Evolutionary conservation across 2,797 vertebrate genomes (phyloP), one percentile per base, ranked within the genome.

Genomic region (Hippopotamyrus pictus): DNA sequence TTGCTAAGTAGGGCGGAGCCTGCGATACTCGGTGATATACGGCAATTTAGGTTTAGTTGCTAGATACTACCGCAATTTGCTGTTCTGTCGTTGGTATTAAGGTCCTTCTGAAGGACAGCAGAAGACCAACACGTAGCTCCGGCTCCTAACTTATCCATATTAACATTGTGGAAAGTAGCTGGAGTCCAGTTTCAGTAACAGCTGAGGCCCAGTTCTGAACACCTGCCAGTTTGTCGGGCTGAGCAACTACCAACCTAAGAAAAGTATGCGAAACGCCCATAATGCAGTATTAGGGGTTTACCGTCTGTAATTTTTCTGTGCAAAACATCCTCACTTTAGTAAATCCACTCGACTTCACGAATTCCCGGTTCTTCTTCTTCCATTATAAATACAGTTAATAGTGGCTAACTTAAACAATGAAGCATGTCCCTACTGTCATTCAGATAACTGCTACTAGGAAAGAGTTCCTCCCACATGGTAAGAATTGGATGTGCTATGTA

Each of bases 211-310:
- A 19, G 84, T 54, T 90, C 50, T 90, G 89, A 92, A 85, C 89
- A 46, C 83, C 83, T 89, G 92, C 91, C 92, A 95, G 93, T 91
- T 93, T 91, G 86, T 76, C 88, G 83, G 89, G 6, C 69, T 0
- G 44, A 65, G 41, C 53, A 33, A 88, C 37, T 83, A 33, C 65
- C 57, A 85, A 69, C 59, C 53, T 86, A 84, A 48, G 22, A 44
- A 53, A 88, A 48, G 87, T 88, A 88, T 29, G 11, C 62, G 48
- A 29, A 65, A 65, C 41, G 44, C 46, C 59, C 25, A 25, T 25
- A 62, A 9, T 50, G 48, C 14, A 19, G 50, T 29, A 85, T 85
- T 53, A 86, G 3, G n/a, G 41, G 53, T 57, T 87, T 37, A 87
- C 51, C 86, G 51, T 59, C 22, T 19, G 86, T 41, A 14, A 59